Conservation (phyloP, 1,140 invertebrate genomes). For the Drosophila pseudoobscura region DNA sequence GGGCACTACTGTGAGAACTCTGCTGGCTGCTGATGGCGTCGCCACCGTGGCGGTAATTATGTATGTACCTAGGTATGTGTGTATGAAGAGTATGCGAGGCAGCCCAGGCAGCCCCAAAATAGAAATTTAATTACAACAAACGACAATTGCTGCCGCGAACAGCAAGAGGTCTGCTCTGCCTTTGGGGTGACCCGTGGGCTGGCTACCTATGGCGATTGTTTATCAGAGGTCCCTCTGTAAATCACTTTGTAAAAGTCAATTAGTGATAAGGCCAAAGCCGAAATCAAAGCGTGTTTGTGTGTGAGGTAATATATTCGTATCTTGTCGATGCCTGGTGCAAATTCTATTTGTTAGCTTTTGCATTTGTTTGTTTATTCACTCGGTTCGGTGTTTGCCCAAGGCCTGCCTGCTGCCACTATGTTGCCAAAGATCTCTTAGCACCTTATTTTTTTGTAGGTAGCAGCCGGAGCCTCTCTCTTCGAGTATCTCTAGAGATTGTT, state of each 20-base stretch:
- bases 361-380: conserved; percentile 23
- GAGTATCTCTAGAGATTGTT: conserved; percentile 1
- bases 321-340: conserved; percentile 37
- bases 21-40: conserved; percentile 29
- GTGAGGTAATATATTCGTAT: conserved; percentile 33
- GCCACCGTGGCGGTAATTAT: conserved; percentile 39
- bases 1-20: conserved; percentile 48
- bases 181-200: not conserved
- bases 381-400: conserved; percentile 28
- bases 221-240: conserved; percentile 24
- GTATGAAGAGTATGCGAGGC: conserved; percentile 4
- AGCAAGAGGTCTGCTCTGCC: conserved; percentile 2
- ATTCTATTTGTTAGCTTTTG: conserved; percentile 41
- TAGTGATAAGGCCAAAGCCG: conserved; percentile 52
- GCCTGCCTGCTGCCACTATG: conserved; percentile 4
- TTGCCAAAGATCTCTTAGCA: conserved; percentile 45
- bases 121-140: conserved; percentile 66
- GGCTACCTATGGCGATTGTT: conserved; percentile 13
- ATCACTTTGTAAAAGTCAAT: conserved; percentile 57
- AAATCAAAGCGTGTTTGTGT: conserved; percentile 5
- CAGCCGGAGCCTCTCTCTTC: conserved; percentile 11
- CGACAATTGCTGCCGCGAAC: conserved; percentile 22
- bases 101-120: conserved; percentile 33
- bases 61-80: conserved; percentile 5
- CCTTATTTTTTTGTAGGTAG: conserved; percentile 21